phyloP scores from a whole-genome alignment of 1,140 invertebrate species.

The Xylocopa sonorina region DNA sequence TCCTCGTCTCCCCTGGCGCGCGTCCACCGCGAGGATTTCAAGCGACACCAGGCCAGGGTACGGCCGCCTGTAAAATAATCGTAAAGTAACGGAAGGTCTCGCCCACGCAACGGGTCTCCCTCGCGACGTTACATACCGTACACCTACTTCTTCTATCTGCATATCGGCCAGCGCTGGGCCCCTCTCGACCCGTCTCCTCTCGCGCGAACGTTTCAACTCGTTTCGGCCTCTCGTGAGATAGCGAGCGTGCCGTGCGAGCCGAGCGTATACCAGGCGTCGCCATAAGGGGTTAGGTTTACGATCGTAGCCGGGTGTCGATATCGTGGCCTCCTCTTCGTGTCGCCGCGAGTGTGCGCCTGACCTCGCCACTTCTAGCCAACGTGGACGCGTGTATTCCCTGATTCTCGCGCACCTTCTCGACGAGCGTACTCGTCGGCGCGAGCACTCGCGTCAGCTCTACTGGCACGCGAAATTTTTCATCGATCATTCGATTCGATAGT shows the following conservation, averaged over 20 bases:
- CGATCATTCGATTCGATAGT: too few relatives aligned
- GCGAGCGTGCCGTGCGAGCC: conserved; percentile 53
- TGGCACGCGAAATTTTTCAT: neutral
- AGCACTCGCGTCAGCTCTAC: neutral
- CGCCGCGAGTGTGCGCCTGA: conserved; percentile 40
- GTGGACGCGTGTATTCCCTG: conserved; percentile 26
- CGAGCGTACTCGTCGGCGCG: neutral
- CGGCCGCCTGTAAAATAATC: conserved; percentile 67
- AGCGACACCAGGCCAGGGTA: conserved; percentile 22
- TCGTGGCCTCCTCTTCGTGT: conserved; percentile 57
- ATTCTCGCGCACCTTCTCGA: neutral
- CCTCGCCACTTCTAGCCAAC: conserved; percentile 57
- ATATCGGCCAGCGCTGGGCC: conserved; percentile 55
- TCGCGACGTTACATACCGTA: conserved; percentile 58
- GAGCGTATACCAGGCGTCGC: conserved; percentile 29
- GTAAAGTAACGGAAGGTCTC: conserved; percentile 67
- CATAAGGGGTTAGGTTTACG: conserved; percentile 69
- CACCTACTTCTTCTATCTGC: conserved; percentile 69
- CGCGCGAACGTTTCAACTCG: conserved; percentile 39
- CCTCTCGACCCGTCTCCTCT: conserved; percentile 36
- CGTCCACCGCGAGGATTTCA: conserved; percentile 36
- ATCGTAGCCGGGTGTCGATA: conserved; percentile 61
- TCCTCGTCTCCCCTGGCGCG: too few relatives aligned
- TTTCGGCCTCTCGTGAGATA: conserved; percentile 62
- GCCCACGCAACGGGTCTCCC: conserved; percentile 56